Conservation (phyloP, 1,140 invertebrate species). For the Meloidogyne floridensis region DNA sequence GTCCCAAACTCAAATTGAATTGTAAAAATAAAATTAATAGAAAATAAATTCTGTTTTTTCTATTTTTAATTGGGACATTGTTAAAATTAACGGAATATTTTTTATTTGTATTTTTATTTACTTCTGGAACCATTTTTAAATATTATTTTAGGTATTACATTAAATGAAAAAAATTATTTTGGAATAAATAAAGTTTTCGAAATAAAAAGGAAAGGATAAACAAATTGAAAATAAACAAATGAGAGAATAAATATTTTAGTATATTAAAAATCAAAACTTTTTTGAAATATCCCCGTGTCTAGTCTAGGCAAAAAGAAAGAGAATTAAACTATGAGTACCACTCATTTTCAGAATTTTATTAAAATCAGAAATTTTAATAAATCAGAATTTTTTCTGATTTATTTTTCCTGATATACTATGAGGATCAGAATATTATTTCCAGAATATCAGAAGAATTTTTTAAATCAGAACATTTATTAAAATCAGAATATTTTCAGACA, state of each 20-base stretch:
- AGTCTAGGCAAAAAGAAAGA: too few relatives aligned
- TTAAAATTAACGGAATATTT: background rate
- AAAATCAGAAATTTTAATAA: background rate
- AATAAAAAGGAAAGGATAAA: background rate
- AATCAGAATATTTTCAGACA: too few relatives aligned
- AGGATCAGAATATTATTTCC: too few relatives aligned
- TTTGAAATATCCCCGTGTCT: too few relatives aligned
- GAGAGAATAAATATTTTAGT: background rate
- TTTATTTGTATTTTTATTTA: background rate
- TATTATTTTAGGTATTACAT: background rate
- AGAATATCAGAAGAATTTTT: too few relatives aligned
- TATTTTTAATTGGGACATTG: background rate
- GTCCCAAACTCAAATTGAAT: background rate
- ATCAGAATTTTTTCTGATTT: too few relatives aligned
- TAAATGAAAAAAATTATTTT: background rate
- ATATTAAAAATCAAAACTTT: too few relatives aligned
- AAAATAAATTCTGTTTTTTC: background rate
- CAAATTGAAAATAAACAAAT: conserved; percentile 20
- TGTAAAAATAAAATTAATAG: background rate
- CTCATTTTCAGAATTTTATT: too few relatives aligned
- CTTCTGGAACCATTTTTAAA: background rate
- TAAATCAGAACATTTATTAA: too few relatives aligned
- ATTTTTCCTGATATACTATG: too few relatives aligned
- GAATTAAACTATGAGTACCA: too few relatives aligned
- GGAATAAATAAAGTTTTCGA: background rate